Base-by-base conservation (phyloP, 2,888 invertebrate species). In the Helicoverpa assulta region DNA sequence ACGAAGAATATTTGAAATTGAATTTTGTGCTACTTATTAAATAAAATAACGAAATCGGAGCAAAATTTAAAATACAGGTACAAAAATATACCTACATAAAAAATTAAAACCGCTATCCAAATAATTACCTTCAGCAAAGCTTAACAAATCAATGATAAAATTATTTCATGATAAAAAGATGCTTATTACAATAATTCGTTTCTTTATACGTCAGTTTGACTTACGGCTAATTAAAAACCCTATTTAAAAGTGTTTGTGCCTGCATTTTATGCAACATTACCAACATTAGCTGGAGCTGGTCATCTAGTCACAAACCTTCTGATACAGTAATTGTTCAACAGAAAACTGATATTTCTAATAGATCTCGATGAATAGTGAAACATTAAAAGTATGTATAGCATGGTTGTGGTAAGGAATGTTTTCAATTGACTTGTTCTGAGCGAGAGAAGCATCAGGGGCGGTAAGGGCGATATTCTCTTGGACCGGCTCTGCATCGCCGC, bases 401-500 rank as follows among this genome's bases (percentile, higher is more conserved):
- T 74, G 21, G 80, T 78, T 55, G 72, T 78, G 33, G 66, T 75
- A 55, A 85, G 64, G 56, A 83, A 67, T 53, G 85, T 66, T 83
- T 83, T 89, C 72, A 83, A 86, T 74, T 85, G 76, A 62, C 82
- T 85, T 43, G 86, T 69, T 64, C 83, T 85, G 52, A 88, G 77
- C 53, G 88, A 76, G 53, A 91, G 66, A 10, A 91, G 60, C 50
- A 89, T 68, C 18, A 88, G 71, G 3, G 84, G 78, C 5, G 86
- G 78, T 52, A 88, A 73, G 8, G 93, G 90, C 12, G 88, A 78
- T 37, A 86, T 76, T 71, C 87, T 88, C 16, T 81, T 81, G 3
- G 91, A 88, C 69, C 82, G 73, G 76, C 96, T 96, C 84, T 97
- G 97, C 97, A 97, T 97, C 33, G 97, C 97, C 50, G 97, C 97